Evolutionary conservation across 2,888 invertebrate species (phyloP).

Genomic region (Pasiphila rectangulata): DNA sequence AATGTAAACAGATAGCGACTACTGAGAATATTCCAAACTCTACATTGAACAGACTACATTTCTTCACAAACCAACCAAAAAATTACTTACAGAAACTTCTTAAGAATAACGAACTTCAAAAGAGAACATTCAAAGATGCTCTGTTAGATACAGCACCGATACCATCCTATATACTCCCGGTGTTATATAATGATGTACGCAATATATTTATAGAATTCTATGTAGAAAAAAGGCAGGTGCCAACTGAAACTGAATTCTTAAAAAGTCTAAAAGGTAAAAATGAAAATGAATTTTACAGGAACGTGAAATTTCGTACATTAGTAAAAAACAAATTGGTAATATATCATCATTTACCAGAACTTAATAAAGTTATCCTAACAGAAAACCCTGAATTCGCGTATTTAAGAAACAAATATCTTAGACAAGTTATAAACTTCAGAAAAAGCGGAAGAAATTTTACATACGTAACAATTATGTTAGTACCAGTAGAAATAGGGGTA

Average conservation of each 20-base stretch:
- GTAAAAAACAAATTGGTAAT: constrained; percentile 23
- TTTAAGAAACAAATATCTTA: constrained; percentile 23
- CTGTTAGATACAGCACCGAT: constrained; percentile 12
- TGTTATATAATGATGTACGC: constrained; percentile 17
- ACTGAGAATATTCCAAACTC: background rate
- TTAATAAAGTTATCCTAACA: constrained; percentile 18
- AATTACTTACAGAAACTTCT: constrained; percentile 2
- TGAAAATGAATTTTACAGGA: constrained; percentile 9
- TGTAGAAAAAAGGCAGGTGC: constrained; percentile 13
- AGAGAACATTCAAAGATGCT: constrained; percentile 16
- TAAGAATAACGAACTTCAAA: background rate
- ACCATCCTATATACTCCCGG: background rate
- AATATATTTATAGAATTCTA: constrained; percentile 16
- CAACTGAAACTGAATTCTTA: constrained; percentile 13
- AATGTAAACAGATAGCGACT: background rate
- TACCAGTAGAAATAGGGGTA: background rate
- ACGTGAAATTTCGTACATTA: constrained; percentile 10
- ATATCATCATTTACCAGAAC: constrained; percentile 17
- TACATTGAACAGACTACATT: background rate
- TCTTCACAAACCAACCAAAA: constrained; percentile 3
- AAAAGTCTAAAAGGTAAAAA: constrained; percentile 2
- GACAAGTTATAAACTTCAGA: constrained; percentile 13
- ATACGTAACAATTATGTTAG: constrained; percentile 17
- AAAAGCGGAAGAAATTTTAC: constrained; percentile 8
- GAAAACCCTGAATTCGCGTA: constrained; percentile 25